These are phyloP conservation scores for Podabrus alpinus DNA, from an alignment of 2,888 invertebrate genomes.

Conservation along the genomic window DNA sequence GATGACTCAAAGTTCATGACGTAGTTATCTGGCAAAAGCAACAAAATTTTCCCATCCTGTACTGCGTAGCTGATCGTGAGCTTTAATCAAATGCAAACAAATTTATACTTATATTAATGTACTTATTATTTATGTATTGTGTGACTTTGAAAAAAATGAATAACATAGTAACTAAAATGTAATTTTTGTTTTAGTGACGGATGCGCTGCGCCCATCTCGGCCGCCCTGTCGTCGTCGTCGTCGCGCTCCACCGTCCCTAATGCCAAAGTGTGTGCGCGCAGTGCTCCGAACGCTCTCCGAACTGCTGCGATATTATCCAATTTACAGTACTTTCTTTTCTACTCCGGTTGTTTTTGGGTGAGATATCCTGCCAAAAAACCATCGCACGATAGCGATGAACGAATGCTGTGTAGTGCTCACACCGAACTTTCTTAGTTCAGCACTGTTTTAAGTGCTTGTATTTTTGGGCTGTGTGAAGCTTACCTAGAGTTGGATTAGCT, in stretches of 20 bases:
- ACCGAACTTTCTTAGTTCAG: slow-evolving; percentile 60
- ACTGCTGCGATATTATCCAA: slow-evolving; percentile 53
- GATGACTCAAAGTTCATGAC: neutral
- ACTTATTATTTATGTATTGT: no score
- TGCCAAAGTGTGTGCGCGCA: slow-evolving; percentile 53
- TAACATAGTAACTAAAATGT: neutral
- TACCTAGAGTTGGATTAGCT: slow-evolving; percentile 61
- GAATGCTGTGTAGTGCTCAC: slow-evolving; percentile 56
- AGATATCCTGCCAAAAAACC: slow-evolving; percentile 56
- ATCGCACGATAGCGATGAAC: slow-evolving; percentile 32
- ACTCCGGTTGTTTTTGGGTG: slow-evolving; percentile 55
- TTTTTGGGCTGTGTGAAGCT: slow-evolving; percentile 69
- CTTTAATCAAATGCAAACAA: neutral
- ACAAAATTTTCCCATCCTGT: neutral
- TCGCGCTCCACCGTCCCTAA: slow-evolving; percentile 43
- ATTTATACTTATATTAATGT: no score
- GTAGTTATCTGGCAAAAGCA: neutral
- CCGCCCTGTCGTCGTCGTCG: slow-evolving; percentile 33
- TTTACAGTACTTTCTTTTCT: slow-evolving; percentile 54
- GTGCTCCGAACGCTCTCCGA: slow-evolving; percentile 55
- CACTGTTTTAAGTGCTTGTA: slow-evolving; percentile 72
- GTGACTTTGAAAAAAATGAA: no score
- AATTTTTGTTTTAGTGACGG: slow-evolving; percentile 59
- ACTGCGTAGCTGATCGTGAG: neutral
- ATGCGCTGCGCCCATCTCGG: slow-evolving; percentile 60